phyloP scores from a whole-genome alignment of 2,888 invertebrate species.

The Sinotaia quadrata region DNA sequence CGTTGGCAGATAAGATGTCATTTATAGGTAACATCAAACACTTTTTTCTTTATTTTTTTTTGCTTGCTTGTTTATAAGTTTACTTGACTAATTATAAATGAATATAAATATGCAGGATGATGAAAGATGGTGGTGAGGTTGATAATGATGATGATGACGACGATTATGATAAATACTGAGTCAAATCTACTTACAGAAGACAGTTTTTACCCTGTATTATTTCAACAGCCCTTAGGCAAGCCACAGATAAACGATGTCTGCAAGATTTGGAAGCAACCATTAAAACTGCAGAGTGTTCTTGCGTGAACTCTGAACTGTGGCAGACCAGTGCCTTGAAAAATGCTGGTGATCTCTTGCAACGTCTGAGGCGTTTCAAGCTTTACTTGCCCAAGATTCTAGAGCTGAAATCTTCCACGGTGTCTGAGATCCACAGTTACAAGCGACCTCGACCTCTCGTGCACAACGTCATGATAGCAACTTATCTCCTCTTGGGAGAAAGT shows the following conservation, averaged over 20 bases:
- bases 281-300: constrained; percentile 40
- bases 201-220: too few species aligned
- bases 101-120: too few species aligned
- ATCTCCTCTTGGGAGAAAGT: constrained; percentile 50
- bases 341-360: constrained; percentile 27
- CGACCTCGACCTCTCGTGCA: constrained; percentile 46
- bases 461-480: constrained; percentile 48
- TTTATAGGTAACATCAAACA: too few species aligned
- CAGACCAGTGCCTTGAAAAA: constrained; percentile 34
- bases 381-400: constrained; percentile 41
- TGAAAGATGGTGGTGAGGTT: too few species aligned
- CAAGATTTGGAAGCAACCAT: constrained; percentile 43
- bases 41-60: too few species aligned
- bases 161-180: too few species aligned
- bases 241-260: constrained; percentile 44
- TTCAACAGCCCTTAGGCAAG: constrained; percentile 36
- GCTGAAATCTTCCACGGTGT: constrained; percentile 48
- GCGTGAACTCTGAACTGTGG: constrained; percentile 34
- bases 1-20: too few species aligned
- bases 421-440: constrained; percentile 53
- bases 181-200: too few species aligned
- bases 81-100: too few species aligned
- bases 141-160: too few species aligned
- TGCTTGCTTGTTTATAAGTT: too few species aligned
- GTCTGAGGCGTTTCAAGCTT: constrained; percentile 30